phyloP scores from a whole-genome alignment of 2,888 invertebrate genomes.

The Cryptophagus acutangulus region DNA sequence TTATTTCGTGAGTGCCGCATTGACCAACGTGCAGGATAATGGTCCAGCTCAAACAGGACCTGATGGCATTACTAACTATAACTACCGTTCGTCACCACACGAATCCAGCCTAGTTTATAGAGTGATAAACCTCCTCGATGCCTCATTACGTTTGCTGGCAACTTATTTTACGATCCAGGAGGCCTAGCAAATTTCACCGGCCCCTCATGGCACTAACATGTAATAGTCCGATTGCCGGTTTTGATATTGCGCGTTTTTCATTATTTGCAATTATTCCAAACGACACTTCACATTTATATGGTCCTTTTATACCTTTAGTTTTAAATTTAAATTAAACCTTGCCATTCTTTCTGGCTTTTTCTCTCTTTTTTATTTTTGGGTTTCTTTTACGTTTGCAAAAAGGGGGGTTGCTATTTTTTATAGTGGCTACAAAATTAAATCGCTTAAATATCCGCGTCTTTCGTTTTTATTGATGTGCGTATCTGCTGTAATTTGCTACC shows the following conservation, averaged over 20 bases:
- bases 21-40: constrained; percentile 34
- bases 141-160: constrained; percentile 44
- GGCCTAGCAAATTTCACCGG: constrained; percentile 15
- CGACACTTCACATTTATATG: constrained; percentile 34
- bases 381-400: constrained; percentile 21
- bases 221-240: constrained; percentile 27
- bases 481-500: constrained; percentile 27
- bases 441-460: constrained; percentile 37
- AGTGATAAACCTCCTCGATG: constrained; percentile 46
- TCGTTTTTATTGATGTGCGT: constrained; percentile 37
- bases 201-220: constrained; percentile 27
- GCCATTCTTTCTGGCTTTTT: constrained; percentile 22
- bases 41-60: no score
- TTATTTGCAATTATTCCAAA: constrained; percentile 39
- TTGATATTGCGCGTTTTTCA: constrained; percentile 35
- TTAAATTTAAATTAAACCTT: constrained; percentile 41
- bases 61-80: no score
- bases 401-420: constrained; percentile 28
- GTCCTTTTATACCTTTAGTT: constrained; percentile 39
- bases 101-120: constrained; percentile 43
- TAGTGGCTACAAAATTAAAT: constrained; percentile 41
- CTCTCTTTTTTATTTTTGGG: background rate
- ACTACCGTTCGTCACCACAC: constrained; percentile 32
- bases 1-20: constrained; percentile 37
- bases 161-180: constrained; percentile 41